Base-by-base conservation (phyloP, 2,888 invertebrate genomes). In the Drosophila atripex region DNA sequence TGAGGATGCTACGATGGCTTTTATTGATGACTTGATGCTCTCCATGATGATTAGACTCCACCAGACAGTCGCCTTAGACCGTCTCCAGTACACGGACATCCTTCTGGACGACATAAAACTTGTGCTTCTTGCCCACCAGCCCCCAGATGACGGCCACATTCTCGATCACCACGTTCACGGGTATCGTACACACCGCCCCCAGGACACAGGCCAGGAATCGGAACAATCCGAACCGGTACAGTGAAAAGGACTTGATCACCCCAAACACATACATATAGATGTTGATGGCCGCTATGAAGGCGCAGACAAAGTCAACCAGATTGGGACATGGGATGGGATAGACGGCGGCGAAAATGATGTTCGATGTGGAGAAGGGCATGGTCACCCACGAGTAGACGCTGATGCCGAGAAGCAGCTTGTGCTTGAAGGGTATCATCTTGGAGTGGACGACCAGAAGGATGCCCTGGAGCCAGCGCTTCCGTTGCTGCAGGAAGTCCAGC, bases 221-320 rank as follows among this genome's bases (percentile, higher is more conserved):
- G 41, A 95, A 89, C 69, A 96, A 92, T 11, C 98, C 98, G 90
- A 96, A 96, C 87, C 97, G 94, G 91, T 97, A 95, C 35, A 97
- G 92, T 21, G 97, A 97, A 90, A 99, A 98, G 58, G 98, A 98
- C 91, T 98, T 98, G 55, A 98, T 94, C n/a, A 98, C 98, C 73
- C 99, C 99, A 92, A 98, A 99, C 72, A 98, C 94, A 91, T 98
- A 99, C 98, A 99, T 98, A 91, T 99, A 99, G 89, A 98, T 96
- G 91, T 97, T 98, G 63, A 98, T 96, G 69, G 97, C 98, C 73
- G 96, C 98, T 84, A 97, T 96, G 90, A 98, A 98, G 59, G 97
- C 96, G 92, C 97, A 97, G 28, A 97, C 89, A 83, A 97, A 94
- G 90, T 98, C 97, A 88, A 98, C 94, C 47, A 95, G 76, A 64